These are phyloP conservation scores for Zeugodacus cucurbitae DNA, from an alignment of 1,140 invertebrate genomes.

Conservation along the genomic window DNA sequence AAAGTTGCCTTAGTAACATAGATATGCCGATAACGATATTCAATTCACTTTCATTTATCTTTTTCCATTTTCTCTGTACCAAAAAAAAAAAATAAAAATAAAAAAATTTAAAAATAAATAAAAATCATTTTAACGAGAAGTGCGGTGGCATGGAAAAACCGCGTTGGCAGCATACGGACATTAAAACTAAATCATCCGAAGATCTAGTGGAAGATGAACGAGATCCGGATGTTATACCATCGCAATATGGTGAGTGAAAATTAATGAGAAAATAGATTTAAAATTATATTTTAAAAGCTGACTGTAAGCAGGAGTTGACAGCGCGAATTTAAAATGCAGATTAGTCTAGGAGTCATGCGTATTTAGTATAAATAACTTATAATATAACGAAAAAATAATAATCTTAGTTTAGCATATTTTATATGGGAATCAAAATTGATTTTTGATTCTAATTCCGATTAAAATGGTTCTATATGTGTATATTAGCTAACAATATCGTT, in stretches of 20 bases:
- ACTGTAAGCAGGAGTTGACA: not conserved
- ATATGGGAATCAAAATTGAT: too few relatives aligned
- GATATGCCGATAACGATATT: not conserved
- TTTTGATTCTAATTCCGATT: too few relatives aligned
- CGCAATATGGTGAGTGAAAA: conserved; percentile 73
- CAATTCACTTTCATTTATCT: conserved; percentile 39
- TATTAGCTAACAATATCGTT: too few relatives aligned
- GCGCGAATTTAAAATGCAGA: not conserved
- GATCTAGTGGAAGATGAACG: conserved; percentile 70
- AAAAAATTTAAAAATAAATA: not conserved
- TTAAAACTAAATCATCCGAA: conserved; percentile 64
- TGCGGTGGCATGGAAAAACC: conserved; percentile 60
- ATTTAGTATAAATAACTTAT: too few relatives aligned
- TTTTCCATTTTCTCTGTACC: not conserved
- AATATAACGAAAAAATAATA: too few relatives aligned
- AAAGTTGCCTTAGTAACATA: not conserved
- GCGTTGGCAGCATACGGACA: conserved; percentile 64
- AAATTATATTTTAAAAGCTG: not conserved
- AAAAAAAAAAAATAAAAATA: not conserved
- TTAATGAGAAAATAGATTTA: not conserved
- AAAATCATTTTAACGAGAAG: conserved; percentile 44
- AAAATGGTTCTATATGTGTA: too few relatives aligned
- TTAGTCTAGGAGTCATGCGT: not conserved
- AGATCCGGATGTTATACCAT: conserved; percentile 79
- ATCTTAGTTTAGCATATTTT: too few relatives aligned